Conservation (phyloP, 2,888 invertebrate species). For the Perizoma flavofasciatum region DNA sequence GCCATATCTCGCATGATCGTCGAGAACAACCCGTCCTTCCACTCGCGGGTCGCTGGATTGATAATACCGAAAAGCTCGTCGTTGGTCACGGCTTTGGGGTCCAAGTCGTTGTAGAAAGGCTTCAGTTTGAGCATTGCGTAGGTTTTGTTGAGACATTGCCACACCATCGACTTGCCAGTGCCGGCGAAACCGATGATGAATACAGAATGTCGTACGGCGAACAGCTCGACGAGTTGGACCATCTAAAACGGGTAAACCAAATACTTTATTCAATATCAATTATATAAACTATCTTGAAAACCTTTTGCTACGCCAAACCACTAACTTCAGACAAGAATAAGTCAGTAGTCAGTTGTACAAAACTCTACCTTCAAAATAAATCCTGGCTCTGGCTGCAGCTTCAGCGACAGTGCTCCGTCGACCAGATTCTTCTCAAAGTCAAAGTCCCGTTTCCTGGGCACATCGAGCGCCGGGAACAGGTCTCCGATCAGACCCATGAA, state of each 20-base stretch:
- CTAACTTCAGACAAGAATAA: too few relatives aligned
- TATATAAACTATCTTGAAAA: background rate
- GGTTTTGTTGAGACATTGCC: constrained; percentile 94
- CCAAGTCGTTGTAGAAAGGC: constrained; percentile 94
- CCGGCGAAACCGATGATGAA: constrained; percentile 94
- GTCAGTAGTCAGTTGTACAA: background rate
- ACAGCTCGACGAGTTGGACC: constrained; percentile 95
- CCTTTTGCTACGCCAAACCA: too few relatives aligned
- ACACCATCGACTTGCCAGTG: constrained; percentile 96
- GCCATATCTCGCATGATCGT: constrained; percentile 97
- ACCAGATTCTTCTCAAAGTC: constrained; percentile 93
- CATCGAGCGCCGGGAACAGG: constrained; percentile 95
- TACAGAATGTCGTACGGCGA: constrained; percentile 97
- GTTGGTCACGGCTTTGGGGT: constrained; percentile 98
- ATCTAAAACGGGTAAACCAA: constrained; percentile 79
- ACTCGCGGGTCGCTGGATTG: constrained; percentile 96
- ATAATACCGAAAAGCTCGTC: constrained; percentile 97
- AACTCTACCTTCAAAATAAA: constrained; percentile 89
- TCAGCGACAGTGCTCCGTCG: constrained; percentile 91
- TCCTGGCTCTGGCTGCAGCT: constrained; percentile 95
- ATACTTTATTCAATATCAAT: too few relatives aligned
- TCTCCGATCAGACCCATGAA: constrained; percentile 98
- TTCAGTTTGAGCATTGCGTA: constrained; percentile 92
- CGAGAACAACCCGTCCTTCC: constrained; percentile 96
- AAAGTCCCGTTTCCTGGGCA: constrained; percentile 92